Conservation (phyloP, 2,113 vertebrate genomes). For the Oenanthe oenanthe region DNA sequence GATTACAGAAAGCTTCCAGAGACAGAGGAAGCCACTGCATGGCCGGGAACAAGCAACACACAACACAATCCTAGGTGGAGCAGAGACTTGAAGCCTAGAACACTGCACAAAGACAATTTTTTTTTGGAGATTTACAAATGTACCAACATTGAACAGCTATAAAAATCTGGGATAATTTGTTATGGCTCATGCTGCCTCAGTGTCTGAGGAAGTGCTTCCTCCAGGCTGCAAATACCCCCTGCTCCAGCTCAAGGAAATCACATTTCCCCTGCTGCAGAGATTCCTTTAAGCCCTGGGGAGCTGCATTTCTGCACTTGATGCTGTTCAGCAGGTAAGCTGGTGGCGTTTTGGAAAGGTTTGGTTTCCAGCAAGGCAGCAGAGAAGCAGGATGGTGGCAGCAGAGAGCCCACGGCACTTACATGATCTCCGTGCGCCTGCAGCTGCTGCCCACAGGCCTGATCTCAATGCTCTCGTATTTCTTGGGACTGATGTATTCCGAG, state of each 20-base stretch:
- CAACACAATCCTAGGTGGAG: fast-evolving
- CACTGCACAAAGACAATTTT: neutral
- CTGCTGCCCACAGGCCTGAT: constrained; percentile 33
- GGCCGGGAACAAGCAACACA: fast-evolving
- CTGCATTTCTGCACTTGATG: neutral
- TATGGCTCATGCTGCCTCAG: neutral
- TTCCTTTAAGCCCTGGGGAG: neutral
- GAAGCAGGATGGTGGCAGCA: fast-evolving
- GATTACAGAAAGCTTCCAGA: fast-evolving
- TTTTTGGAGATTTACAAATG: neutral
- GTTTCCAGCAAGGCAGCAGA: fast-evolving
- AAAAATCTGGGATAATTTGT: neutral
- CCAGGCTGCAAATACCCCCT: neutral
- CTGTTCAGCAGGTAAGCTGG: neutral
- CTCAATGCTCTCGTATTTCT: constrained; percentile 12
- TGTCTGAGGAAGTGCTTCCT: neutral
- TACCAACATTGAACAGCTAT: fast-evolving
- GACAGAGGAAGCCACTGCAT: neutral
- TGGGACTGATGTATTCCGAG: neutral
- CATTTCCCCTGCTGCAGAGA: fast-evolving
- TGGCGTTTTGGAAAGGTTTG: neutral
- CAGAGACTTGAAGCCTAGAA: neutral
- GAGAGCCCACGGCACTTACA: constrained; percentile 58
- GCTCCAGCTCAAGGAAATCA: neutral
- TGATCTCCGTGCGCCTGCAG: constrained; percentile 62